A percentile compares a stretch with the other conserved stretches of the same genome.
These are phyloP conservation scores for Molossus alvarezi DNA, from an alignment of 2,797 vertebrate genomes.

Conservation along the genomic window DNA sequence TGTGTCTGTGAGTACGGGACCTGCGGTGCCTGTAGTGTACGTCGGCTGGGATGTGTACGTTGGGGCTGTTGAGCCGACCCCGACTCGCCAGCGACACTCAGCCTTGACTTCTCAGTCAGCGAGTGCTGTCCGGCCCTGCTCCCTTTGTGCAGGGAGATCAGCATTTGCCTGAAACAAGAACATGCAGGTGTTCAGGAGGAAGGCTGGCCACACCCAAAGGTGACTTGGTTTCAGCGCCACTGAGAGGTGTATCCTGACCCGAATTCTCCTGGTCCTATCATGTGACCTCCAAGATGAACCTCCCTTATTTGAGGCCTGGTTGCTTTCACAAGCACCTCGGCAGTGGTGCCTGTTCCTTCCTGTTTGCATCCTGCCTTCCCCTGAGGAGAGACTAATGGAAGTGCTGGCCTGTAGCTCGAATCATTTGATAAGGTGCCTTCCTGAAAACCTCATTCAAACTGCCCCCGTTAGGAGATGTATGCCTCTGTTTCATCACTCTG, in stretches of 20 bases:
- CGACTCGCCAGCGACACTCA: not conserved
- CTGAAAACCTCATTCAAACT: not conserved
- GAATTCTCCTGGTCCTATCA: not conserved
- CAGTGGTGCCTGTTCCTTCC: rapidly evolving
- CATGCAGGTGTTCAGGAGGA: rapidly evolving
- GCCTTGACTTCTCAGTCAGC: not conserved
- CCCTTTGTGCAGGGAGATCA: not conserved
- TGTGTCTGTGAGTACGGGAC: conserved; percentile 87
- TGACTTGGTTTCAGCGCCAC: not conserved
- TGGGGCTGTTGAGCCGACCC: not conserved
- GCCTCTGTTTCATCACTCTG: rapidly evolving
- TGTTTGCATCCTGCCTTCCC: not conserved
- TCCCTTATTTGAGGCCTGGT: not conserved
- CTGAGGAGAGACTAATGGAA: not conserved
- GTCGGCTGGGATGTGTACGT: not conserved
- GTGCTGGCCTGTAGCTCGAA: not conserved
- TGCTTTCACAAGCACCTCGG: not conserved
- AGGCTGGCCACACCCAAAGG: not conserved
- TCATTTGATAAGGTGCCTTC: not conserved
- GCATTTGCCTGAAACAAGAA: not conserved
- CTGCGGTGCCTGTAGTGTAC: rapidly evolving
- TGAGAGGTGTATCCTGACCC: not conserved
- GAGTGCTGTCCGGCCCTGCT: not conserved
- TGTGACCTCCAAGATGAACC: not conserved
- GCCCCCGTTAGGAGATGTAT: rapidly evolving